phyloP scores from a whole-genome alignment of 2,797 vertebrate genomes.

The Pangasius djambal region DNA sequence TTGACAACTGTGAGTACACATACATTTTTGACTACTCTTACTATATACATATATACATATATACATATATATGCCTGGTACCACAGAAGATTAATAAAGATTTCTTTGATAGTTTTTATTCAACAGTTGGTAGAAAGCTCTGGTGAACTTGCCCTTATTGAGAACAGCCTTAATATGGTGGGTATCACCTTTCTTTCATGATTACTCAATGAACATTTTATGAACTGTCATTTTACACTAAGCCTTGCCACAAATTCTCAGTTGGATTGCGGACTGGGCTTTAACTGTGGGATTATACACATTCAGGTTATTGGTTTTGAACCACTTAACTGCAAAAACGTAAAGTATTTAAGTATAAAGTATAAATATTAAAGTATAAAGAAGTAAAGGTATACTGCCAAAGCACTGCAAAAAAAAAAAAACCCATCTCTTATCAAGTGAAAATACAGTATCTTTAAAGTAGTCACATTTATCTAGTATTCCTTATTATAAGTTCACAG shows the following conservation, averaged over 20 bases:
- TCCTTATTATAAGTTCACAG: not conserved
- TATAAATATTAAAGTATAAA: not conserved
- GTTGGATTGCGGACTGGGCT: not conserved
- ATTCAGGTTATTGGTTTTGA: not conserved
- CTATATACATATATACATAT: not conserved
- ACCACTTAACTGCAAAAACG: not conserved
- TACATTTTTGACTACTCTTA: not conserved
- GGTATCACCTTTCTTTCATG: not conserved
- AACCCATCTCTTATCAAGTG: not conserved
- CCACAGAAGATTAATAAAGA: not conserved
- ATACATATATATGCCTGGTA: not conserved
- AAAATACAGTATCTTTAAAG: not conserved
- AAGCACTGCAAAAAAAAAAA: not conserved
- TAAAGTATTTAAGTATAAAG: not conserved
- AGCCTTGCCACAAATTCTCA: not conserved
- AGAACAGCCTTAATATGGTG: not conserved
- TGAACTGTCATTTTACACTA: too few relatives aligned
- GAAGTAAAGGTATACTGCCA: not conserved
- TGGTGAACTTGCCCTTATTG: not conserved
- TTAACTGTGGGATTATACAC: not conserved
- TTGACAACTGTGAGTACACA: constrained; percentile 5
- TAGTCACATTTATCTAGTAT: not conserved
- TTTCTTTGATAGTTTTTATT: constrained; percentile 12
- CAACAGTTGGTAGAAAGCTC: not conserved
- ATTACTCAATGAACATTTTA: too few relatives aligned